Base-by-base conservation (phyloP, 1,140 invertebrate species). In the Holcopasites calliopsidis region DNA sequence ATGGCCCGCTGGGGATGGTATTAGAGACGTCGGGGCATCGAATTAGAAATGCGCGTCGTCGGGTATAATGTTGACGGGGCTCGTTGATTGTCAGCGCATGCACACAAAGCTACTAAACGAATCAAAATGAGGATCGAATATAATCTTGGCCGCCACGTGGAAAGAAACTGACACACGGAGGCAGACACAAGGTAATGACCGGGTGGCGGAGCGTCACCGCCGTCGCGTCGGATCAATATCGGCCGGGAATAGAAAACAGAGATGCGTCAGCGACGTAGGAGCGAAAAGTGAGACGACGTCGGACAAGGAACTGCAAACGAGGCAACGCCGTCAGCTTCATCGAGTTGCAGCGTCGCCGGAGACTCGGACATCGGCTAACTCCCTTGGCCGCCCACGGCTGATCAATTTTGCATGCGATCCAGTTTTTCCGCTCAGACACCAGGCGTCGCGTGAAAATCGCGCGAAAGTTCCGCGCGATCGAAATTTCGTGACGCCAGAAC, bases 191-290 rank as follows among this genome's bases (percentile, higher is more conserved):
- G 86, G 84, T 88, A 88, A 88, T 86, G 87, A 88, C 83, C 76
- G 82, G 72, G 72, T 58, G 47, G 77, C 65, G n/a, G n/a, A 77
- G 80, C 73, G 82, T 74, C 77, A 76, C 65, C n/a, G n/a, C n/a
- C n/a, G 80, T 83, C 65, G 79, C 54, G n/a, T n/a, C 73, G 88
- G 88, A 89, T 89, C 88, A 86, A 89, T 90, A 90, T 89, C 87
- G 87, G 83, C 61, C 58, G 68, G 57, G 82, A 84, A 86, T 83
- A 61, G 79, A 83, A 86, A 75, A 77, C 74, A 81, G 73, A 58
- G 79, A 79, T 49, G 38, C 23, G 23, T n/a, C n/a, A n/a, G 16
- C 35, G 71, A 49, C 38, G 26, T 18, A 16, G 55, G 33, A 55
- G 72, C 52, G 55, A 69, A 76, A 62, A 68, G 68, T 44, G 74